Conservation (phyloP, 30 jellyfish, hydroid and myxozoan species). For the Clytia hemisphaerica region DNA sequence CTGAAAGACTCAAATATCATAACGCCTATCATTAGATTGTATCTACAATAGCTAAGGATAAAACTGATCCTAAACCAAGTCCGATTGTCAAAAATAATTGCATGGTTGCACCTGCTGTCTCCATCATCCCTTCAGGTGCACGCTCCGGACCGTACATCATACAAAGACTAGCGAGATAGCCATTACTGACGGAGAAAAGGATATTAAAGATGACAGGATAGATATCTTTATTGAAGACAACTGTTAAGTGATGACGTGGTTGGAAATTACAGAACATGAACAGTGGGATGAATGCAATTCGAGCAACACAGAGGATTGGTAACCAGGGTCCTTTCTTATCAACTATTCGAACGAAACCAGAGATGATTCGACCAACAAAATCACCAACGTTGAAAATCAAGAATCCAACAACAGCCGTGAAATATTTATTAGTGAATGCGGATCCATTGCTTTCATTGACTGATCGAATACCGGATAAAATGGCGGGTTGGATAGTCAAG, state of each 20-base stretch:
- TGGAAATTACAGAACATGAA: conserved; percentile 66
- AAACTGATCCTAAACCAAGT: conserved; percentile 76
- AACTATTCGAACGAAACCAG: conserved; percentile 59
- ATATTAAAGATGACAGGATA: conserved; percentile 65
- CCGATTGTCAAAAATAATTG: conserved; percentile 67
- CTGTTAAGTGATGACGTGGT: conserved; percentile 33
- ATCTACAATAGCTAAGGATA: conserved; percentile 52
- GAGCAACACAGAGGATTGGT: conserved; percentile 50
- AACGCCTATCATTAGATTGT: too few species aligned
- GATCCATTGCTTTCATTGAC: conserved; percentile 39
- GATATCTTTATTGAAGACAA: conserved; percentile 51
- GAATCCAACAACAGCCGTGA: conserved; percentile 57
- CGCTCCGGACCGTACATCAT: conserved; percentile 97
- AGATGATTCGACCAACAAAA: conserved; percentile 64
- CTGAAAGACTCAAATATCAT: too few species aligned
- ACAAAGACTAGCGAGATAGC: conserved; percentile 90
- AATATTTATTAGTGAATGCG: conserved; percentile 54
- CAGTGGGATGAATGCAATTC: conserved; percentile 77
- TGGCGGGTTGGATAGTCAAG: conserved; percentile 59
- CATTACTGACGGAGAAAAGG: conserved; percentile 68
- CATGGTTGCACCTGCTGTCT: conserved; percentile 78
- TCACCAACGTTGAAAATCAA: conserved; percentile 74
- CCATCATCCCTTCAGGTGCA: conserved; percentile 49
- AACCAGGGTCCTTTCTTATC: conserved; percentile 51
- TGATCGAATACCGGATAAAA: conserved; percentile 51